phyloP scores from a whole-genome alignment of 2,113 vertebrate species.

The Odocoileus hemionus region DNA sequence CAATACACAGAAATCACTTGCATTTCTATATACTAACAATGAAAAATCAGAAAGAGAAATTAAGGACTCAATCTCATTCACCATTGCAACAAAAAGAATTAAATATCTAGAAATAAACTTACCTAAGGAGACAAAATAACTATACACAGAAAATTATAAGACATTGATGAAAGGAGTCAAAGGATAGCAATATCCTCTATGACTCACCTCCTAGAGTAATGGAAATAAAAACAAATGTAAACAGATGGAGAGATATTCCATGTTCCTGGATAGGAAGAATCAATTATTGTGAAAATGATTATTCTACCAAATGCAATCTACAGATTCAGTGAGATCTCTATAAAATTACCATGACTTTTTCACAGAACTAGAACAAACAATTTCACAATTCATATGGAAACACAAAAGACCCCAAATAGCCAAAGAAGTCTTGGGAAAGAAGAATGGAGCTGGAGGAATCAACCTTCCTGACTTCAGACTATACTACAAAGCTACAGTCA shows the following conservation, averaged over 20 bases:
- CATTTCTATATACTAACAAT: neutral
- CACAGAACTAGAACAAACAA: neutral
- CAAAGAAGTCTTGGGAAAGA: neutral
- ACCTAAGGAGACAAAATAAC: neutral
- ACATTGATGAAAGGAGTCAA: neutral
- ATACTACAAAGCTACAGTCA: neutral
- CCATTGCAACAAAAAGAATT: neutral
- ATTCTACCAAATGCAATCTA: neutral
- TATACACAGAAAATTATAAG: neutral
- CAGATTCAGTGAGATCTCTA: neutral
- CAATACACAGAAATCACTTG: neutral
- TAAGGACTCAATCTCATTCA: neutral
- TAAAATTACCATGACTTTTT: neutral
- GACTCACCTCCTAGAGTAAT: too few relatives aligned
- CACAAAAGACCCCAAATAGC: neutral
- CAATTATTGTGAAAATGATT: neutral
- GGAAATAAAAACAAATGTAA: neutral
- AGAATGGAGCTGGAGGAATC: neutral
- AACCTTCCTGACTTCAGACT: neutral
- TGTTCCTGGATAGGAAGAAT: neutral
- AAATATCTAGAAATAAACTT: neutral
- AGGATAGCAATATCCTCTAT: neutral
- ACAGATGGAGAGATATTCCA: neutral
- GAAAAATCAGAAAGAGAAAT: neutral
- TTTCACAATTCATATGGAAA: neutral